A percentile compares a stretch with the other conserved stretches of the same genome.
These are phyloP conservation scores for Gnathonemus longibarbis DNA, from an alignment of 2,113 vertebrate species.

Conservation along the genomic window DNA sequence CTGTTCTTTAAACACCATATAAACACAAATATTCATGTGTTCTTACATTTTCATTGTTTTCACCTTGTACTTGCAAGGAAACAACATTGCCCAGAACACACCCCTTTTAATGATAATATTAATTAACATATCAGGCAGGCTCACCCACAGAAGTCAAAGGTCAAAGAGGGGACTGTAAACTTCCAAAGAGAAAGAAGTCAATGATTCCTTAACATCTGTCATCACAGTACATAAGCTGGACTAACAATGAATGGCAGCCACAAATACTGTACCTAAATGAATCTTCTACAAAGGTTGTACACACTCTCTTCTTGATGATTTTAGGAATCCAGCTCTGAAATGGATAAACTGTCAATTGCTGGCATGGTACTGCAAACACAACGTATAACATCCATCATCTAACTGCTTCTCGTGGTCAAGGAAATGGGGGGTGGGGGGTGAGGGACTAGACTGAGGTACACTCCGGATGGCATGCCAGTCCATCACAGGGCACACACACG, in stretches of 20 bases:
- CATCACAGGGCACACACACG: neutral
- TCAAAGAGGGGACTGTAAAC: neutral
- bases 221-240: neutral
- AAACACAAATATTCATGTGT: neutral
- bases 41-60: neutral
- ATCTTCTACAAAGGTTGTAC: slow-evolving; percentile 75
- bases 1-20: neutral
- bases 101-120: neutral
- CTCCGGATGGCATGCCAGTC: neutral
- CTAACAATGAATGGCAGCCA: neutral
- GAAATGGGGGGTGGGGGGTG: neutral
- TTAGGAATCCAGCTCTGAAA: slow-evolving; percentile 76
- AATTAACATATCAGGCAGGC: neutral
- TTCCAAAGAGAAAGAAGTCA: neutral
- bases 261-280: slow-evolving; percentile 46
- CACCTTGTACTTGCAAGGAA: neutral
- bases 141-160: neutral
- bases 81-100: neutral
- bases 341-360: neutral
- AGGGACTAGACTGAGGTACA: neutral
- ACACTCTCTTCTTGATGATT: slow-evolving; percentile 76
- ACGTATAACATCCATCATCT: neutral
- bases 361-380: neutral
- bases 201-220: neutral
- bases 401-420: neutral